Evolutionary conservation across 2,888 invertebrate genomes (phyloP).

Genomic region (Tinea pellionella): DNA sequence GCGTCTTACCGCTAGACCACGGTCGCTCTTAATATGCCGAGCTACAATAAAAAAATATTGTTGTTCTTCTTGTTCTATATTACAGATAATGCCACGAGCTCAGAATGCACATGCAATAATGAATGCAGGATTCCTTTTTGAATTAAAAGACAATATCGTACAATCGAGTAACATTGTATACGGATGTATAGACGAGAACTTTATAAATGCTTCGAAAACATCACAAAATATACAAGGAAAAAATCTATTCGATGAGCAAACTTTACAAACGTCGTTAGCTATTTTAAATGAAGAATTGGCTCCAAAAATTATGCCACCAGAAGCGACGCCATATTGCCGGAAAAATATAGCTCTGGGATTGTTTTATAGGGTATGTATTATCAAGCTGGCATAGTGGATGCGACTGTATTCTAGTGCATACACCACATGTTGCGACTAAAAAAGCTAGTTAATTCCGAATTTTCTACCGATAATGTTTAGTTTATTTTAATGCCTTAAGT

Average conservation of each 20-base stretch:
- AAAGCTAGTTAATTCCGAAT: no score
- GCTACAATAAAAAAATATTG: no score
- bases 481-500: no score
- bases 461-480: no score
- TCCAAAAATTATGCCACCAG: constrained; percentile 73
- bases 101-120: constrained; percentile 83
- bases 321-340: constrained; percentile 76
- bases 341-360: constrained; percentile 77
- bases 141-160: constrained; percentile 42
- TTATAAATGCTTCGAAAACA: constrained; percentile 68
- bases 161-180: constrained; percentile 70
- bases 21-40: no score
- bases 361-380: constrained; percentile 79
- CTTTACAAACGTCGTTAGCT: constrained; percentile 58
- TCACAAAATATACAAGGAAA: constrained; percentile 58
- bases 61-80: no score
- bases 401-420: no score
- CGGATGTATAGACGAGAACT: constrained; percentile 71
- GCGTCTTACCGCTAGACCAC: no score
- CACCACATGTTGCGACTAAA: no score
- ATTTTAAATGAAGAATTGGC: constrained; percentile 70
- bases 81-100: constrained; percentile 78
- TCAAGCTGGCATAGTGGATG: no score
- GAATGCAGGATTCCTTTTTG: constrained; percentile 79
- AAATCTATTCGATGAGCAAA: constrained; percentile 45